Evolutionary conservation across 2,797 vertebrate genomes (phyloP), one percentile per base, ranked within the genome.

Genomic region (Pteropus rufus): DNA sequence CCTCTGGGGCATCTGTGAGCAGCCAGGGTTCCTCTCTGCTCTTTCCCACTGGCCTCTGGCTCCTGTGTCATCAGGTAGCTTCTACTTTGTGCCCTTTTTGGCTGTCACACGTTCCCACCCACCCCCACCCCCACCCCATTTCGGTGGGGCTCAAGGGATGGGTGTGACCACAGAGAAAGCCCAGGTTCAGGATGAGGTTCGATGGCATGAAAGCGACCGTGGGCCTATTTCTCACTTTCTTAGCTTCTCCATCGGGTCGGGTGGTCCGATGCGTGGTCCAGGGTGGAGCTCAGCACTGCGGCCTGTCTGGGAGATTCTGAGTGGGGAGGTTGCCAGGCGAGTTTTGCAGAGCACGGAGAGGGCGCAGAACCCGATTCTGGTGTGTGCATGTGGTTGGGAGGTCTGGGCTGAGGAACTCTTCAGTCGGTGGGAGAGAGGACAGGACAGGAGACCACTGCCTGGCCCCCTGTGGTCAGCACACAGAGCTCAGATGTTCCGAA

Each of bases 171-270:
- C 39, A 39, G 54, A 36, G 12, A 26, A 24, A 12, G 5, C 11
- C 49, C 24, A 24, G 92, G n/a, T 18, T 75, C 10, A 16, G 41
- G 75, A 29, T 4, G 41, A 4, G 31, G 49, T 10, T 39, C 23
- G 2, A 41, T 24, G 29, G 23, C 15, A 3, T 9, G 65, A 64
- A 67, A 34, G 46, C 29, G 29, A 26, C 34, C 1, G 0, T 0
- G 81, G 39, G 31, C 60, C 64, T 6, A 0, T 31, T 29, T 34
- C 29, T 56, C 9, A 9, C 12, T 58, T 26, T 12, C 64, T 39
- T 7, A 36, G 41, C 11, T 64, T 73, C 39, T 80, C 58, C 3
- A 0, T 7, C 16, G 39, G 31, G 67, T 16, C 29, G 56, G 7
- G 2, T 54, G 83, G 76, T 46, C 58, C 0, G 76, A 4, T 10